Base-by-base conservation (phyloP, 2,797 vertebrate species). In the Characodon lateralis region DNA sequence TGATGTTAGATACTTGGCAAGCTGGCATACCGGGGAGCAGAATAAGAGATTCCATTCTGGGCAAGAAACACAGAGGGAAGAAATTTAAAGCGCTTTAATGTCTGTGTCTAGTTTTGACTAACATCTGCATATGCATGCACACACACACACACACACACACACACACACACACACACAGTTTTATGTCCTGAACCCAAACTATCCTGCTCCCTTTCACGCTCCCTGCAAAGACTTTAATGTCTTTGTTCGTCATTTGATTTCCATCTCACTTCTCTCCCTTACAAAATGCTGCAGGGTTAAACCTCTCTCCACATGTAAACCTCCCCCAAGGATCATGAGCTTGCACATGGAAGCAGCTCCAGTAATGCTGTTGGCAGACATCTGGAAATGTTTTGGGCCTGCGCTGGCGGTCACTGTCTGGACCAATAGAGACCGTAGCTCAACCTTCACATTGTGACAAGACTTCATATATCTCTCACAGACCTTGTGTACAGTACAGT, bases 361-460 rank as follows among this genome's bases (percentile, higher is more conserved):
- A 80, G 88, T 82, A 86, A 83, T 66, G 74, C 83, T 85, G 88
- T 59, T 93, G 92, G 91, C 92, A 92, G 90, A 92, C 93, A 95
- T 95, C 94, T 95, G 94, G 94, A 94, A 94, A 81, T 90, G 90
- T 61, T 95, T 92, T 87, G 86, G 91, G 73, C 78, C 87, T 20
- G 78, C 26, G 74, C 86, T 91, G 90, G 89, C 93, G 92, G 92
- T 93, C 92, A 92, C 80, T 92, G 92, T 94, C 92, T 93, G 85
- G 82, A 88, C 91, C 93, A 92, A 93, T 94, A 89, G 83, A 91
- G 86, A 84, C 86, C 78, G 50, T 77, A 82, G 73, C 86, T 90
- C 91, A 89, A 74, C 91, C 89, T 88, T 82, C 76, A 71, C 84
- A 63, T 81, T 86, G 89, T 93, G 93, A 94, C 92, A 94, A 84